phyloP scores from a whole-genome alignment of 2,888 invertebrate species.

The Oscheius sp. region DNA sequence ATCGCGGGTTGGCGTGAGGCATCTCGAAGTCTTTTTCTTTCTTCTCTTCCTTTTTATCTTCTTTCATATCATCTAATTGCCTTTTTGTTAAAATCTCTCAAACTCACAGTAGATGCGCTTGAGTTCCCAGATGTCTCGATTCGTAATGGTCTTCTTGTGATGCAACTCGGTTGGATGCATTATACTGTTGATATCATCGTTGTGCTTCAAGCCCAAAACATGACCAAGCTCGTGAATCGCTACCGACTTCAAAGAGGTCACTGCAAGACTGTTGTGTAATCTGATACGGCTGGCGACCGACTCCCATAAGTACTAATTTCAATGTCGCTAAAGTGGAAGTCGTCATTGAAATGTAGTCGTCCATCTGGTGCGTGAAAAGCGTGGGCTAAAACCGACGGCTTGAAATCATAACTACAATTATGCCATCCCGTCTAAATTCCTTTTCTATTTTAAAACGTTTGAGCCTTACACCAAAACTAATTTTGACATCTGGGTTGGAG shows the following conservation, averaged over 20 bases:
- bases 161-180: constrained; percentile 22
- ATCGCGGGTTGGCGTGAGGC: neutral
- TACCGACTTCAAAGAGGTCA: constrained; percentile 17
- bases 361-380: constrained; percentile 17
- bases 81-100: neutral
- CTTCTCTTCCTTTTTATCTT: neutral
- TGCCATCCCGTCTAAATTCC: constrained; percentile 14
- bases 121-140: constrained; percentile 3
- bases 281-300: no score
- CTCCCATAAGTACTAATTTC: constrained; percentile 11
- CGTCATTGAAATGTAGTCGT: constrained; percentile 25
- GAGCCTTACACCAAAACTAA: constrained; percentile 4
- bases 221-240: constrained; percentile 29
- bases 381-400: constrained; percentile 5
- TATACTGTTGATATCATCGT: constrained; percentile 17
- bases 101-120: constrained; percentile 17
- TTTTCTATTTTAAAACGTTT: neutral
- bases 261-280: neutral
- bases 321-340: neutral
- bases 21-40: neutral
- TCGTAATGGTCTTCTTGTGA: constrained; percentile 11
- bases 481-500: neutral
- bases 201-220: constrained; percentile 22
- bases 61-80: neutral
- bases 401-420: constrained; percentile 15